Evolutionary conservation across 2,888 invertebrate species (phyloP), one percentile per base, ranked within the genome.

Genomic region (Athalia cordata): DNA sequence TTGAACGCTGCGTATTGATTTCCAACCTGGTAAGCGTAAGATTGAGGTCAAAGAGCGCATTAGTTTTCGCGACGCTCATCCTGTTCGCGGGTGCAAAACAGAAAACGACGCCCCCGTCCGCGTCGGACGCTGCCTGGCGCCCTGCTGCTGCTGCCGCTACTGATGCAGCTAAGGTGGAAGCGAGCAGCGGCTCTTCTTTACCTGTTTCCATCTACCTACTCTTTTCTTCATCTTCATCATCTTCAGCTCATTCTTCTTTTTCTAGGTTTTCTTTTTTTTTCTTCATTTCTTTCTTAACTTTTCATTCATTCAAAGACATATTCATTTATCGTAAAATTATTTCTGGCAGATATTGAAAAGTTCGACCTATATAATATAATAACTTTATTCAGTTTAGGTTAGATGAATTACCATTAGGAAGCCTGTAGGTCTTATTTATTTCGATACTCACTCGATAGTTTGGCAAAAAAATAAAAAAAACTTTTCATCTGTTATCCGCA

Each of bases 1-100:
- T 29, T 29, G 29, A 29, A 29, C 29, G 29, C 72, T 80, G 13
- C 67, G 77, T 74, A 80, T 80, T 77, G 80, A 80, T 80, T 74
- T 75, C 79, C 55, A 52, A 77, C 70, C 77, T 49, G 49, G 62
- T 80, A 79, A 79, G 66, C 74, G 79, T 50, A 79, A 80, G 79
- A 79, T 68, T 67, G 79, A 79, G 79, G 77, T 77, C 79, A 79
- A 79, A 77, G 79, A 75, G 72, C 65, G 59, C 59, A 59, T 72
- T 57, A 65, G 79, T 67, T 66, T 65, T 65, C 55, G 78, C 49
- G 78, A 50, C 77, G 59, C 72, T 75, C 79, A 68, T 77, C 75
- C 52, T 65, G 64, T 47, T 74, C 68, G n/a, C 59, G 76, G 64
- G 66, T 62, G 77, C 72, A 78, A 77, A 77, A 77, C 74, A 77